These are phyloP conservation scores for Chelonus insularis DNA, from an alignment of 1,140 invertebrate genomes.

Conservation along the genomic window DNA sequence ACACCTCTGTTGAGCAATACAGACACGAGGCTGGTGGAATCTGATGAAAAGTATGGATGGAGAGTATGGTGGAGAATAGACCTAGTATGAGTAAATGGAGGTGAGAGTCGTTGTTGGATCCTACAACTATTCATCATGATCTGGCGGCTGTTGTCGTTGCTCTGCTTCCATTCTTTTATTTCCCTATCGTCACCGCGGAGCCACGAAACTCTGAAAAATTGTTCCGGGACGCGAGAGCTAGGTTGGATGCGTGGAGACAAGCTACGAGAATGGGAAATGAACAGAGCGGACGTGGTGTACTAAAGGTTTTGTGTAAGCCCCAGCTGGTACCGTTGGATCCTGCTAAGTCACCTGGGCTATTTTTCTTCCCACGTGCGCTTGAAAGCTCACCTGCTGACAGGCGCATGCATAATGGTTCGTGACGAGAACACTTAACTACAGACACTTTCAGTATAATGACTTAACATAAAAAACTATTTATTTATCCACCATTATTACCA, in stretches of 20 bases:
- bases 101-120: too few relatives aligned
- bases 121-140: background rate
- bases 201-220: constrained; percentile 2
- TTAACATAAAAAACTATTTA: too few relatives aligned
- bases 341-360: constrained; percentile 1
- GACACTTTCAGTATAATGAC: background rate
- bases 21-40: too few relatives aligned
- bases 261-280: background rate
- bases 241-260: background rate
- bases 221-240: background rate
- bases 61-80: too few relatives aligned
- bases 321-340: background rate
- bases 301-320: background rate
- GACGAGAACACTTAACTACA: constrained; percentile 7
- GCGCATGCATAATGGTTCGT: background rate
- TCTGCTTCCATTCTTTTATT: background rate
- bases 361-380: constrained; percentile 4
- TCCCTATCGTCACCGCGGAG: background rate
- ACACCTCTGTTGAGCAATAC: too few relatives aligned
- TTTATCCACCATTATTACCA: too few relatives aligned
- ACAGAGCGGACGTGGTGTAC: constrained; percentile 3
- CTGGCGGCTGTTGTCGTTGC: background rate
- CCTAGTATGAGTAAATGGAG: too few relatives aligned
- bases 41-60: too few relatives aligned
- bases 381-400: constrained; percentile 8